Percentiles rank a stretch among this genome's conserved stretches.
Evolutionary conservation across 2,113 vertebrate species (phyloP).

Genomic region (Steatornis caripensis): DNA sequence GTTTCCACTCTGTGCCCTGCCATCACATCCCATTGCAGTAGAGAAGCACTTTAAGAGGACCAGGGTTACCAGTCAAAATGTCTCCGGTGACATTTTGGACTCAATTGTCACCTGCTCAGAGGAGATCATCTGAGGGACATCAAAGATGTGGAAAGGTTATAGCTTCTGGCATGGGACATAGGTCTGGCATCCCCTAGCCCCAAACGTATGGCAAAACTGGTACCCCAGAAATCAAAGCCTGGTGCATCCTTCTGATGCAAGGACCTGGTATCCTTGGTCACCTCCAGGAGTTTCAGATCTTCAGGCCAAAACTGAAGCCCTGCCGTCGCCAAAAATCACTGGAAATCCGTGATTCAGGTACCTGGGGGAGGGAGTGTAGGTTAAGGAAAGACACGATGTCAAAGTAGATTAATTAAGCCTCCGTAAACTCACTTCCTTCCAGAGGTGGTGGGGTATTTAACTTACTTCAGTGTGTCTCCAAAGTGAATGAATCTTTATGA

Average conservation of each 20-base stretch:
- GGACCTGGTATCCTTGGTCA: not conserved
- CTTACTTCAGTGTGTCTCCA: not conserved
- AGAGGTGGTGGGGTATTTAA: not conserved
- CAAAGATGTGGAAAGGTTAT: not conserved
- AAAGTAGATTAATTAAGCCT: not conserved
- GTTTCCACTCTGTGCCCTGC: not conserved
- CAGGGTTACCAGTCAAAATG: not conserved
- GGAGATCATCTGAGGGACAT: not conserved
- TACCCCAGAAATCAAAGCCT: not conserved
- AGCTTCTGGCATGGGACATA: not conserved
- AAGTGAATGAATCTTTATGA: not conserved
- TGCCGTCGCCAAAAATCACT: not conserved
- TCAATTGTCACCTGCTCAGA: not conserved
- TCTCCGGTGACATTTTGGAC: not conserved
- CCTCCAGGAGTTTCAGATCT: not conserved
- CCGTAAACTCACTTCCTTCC: not conserved
- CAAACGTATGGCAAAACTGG: not conserved
- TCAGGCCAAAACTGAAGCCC: not conserved
- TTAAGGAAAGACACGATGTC: too few relatives aligned
- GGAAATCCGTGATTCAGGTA: not conserved
- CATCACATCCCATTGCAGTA: not conserved
- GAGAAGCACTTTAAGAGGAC: not conserved
- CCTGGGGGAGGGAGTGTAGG: not conserved
- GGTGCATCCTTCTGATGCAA: not conserved
- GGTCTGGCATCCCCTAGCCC: not conserved